Base-by-base conservation (phyloP, 2,888 invertebrate genomes). In the Pollenia amentaria region DNA sequence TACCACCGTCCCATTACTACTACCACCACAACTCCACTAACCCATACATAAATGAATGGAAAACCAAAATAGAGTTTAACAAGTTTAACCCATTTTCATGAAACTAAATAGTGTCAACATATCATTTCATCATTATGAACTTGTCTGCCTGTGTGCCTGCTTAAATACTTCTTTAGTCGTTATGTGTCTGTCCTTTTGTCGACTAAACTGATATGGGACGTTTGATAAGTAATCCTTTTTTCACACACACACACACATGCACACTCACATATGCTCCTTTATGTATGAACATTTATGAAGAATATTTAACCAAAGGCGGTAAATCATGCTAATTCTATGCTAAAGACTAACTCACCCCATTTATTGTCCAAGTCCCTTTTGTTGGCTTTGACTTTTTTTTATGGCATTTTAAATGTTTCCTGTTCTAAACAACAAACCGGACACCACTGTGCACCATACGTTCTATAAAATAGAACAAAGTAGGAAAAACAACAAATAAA, bases 91-190 rank as follows among this genome's bases (percentile, higher is more conserved):
- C 87, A 87, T 81, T 84, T 76, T 29, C n/a, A 65, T 57, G 60
- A 72, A 81, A 84, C 73, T 84, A 80, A 87, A 87, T 84, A 87
- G 87, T 87, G 87, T 87, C 87, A 87, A 84, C 87, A 81, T 84
- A 84, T 87, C 77, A 84, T 87, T 77, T 87, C 81, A 87, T 84
- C 69, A 75, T 87, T 81, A 87, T 77, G 72, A 87, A 80, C 84
- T 75, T 77, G 76, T 83, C 78, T 64, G 69, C 70, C 70, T 72
- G 81, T 60, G 67, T 51, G 51, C 40, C 51, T 51, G 46, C 9
- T 40, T 18, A 40, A 12, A 29, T 53, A 18, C 48, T 75, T 65
- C 29, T 77, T 60, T 72, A 9, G 62, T 51, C 46, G 42, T 48
- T 21, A n/a, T 18, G 8, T 62, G 64, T 55, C 38, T 62, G 65